phyloP scores from a whole-genome alignment of 2,797 vertebrate genomes.

The Myotis daubentonii region DNA sequence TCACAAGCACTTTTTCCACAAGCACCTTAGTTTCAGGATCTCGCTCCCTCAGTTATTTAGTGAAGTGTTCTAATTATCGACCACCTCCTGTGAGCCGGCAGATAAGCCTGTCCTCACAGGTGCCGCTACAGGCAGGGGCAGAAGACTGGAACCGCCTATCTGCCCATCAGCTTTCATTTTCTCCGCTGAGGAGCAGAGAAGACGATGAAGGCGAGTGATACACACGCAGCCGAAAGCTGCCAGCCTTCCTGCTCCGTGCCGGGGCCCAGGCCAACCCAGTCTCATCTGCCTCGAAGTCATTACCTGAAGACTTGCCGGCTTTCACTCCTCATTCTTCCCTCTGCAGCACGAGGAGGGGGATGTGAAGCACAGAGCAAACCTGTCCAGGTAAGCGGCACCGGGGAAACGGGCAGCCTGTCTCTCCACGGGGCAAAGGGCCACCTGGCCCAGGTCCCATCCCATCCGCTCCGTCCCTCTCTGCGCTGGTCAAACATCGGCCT shows the following conservation, averaged over 20 bases:
- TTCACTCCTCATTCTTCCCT: slow-evolving; percentile 65
- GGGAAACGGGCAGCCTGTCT: slow-evolving; percentile 66
- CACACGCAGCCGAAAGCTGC: background rate
- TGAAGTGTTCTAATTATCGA: slow-evolving; percentile 63
- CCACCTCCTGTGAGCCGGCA: slow-evolving; percentile 30
- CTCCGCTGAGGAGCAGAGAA: slow-evolving; percentile 40
- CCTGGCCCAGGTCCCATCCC: background rate
- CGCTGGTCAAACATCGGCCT: slow-evolving; percentile 31
- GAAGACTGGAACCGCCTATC: slow-evolving; percentile 54
- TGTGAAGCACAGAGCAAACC: slow-evolving; percentile 55
- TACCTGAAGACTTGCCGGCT: slow-evolving; percentile 67
- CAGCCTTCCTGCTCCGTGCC: slow-evolving; percentile 58
- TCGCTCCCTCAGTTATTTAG: slow-evolving; percentile 62
- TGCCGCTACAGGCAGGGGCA: slow-evolving; percentile 33
- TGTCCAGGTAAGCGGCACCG: slow-evolving; percentile 21
- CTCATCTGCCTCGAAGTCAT: slow-evolving; percentile 72
- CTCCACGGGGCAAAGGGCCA: slow-evolving; percentile 11
- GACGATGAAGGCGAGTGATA: slow-evolving; percentile 56
- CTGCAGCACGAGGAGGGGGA: slow-evolving; percentile 43
- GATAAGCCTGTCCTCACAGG: slow-evolving; percentile 54
- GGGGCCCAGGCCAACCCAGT: slow-evolving; percentile 66
- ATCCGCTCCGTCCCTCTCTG: background rate
- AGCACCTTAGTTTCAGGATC: slow-evolving; percentile 56
- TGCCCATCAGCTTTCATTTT: slow-evolving; percentile 69
- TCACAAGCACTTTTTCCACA: slow-evolving; percentile 7